Base-by-base conservation (phyloP, 2,113 vertebrate genomes). In the Aptenodytes patagonicus region DNA sequence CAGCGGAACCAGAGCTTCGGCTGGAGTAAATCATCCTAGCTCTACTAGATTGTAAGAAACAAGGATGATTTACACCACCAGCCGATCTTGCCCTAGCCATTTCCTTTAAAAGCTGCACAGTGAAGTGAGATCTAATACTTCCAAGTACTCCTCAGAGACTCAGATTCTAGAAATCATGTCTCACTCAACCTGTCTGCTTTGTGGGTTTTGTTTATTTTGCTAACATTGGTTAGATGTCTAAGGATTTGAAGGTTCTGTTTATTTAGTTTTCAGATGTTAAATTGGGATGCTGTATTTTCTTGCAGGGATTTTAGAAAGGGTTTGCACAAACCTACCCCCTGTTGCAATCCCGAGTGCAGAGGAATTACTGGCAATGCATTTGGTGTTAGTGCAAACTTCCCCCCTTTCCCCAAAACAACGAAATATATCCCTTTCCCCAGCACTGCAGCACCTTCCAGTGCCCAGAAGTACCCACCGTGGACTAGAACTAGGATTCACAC, bases 171-270 rank as follows among this genome's bases (percentile, higher is more conserved):
- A 83, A 96, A 85, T 66, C 87, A 51, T 31, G 93, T 90, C 94
- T 93, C 80, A 42, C 66, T 89, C 94, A 91, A 55, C 93, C 84
- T 85, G 89, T 47, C 94, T 91, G 78, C 90, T 83, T 91, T 65
- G 78, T 31, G 81, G 68, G 66, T 20, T 75, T 93, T 93, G 83
- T 93, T 93, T 97, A 42, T 97, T 91, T 93, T 96, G 89, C 84
- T 85, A 93, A 77, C 8, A 0, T 40, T 55, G 24, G 78, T 94
- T 84, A 88, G 75, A 69, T 94, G 87, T 47, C 93, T 62, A 38
- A 91, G 89, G 91, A 86, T 75, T 75, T 93, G 75, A 73, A 93
- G 91, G 94, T 66, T 82, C 73, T 89, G 65, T 82, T 92, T 87
- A 47, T 55, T 93, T 78, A 36, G 87, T 95, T 91, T 96, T 95